These are phyloP conservation scores for Dendrolimus pini DNA, from an alignment of 2,888 invertebrate species.

Conservation along the genomic window DNA sequence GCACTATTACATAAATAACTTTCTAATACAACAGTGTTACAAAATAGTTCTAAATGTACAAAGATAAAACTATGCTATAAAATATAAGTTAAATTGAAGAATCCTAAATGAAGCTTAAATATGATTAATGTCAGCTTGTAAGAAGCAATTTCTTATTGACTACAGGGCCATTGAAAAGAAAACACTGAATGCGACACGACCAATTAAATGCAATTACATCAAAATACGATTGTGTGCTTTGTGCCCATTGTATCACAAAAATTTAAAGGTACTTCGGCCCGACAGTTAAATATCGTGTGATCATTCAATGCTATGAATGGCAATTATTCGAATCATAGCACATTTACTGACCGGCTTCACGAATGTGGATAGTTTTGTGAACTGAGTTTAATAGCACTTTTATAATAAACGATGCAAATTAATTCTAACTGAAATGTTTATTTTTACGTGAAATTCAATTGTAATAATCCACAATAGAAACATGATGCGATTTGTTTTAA, in stretches of 20 bases:
- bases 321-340: constrained; percentile 18
- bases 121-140: neutral
- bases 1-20: too few relatives aligned
- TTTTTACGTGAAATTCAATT: too few relatives aligned
- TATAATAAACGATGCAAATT: too few relatives aligned
- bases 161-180: constrained; percentile 15
- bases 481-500: too few relatives aligned
- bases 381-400: too few relatives aligned
- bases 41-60: too few relatives aligned
- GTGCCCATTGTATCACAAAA: constrained; percentile 31
- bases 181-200: constrained; percentile 36
- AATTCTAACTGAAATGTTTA: too few relatives aligned
- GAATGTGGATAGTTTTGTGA: neutral
- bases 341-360: neutral
- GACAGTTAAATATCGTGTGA: constrained; percentile 37
- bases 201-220: constrained; percentile 48
- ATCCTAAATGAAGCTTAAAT: too few relatives aligned
- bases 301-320: constrained; percentile 27
- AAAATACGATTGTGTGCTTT: constrained; percentile 29
- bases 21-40: too few relatives aligned
- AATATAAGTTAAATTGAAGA: too few relatives aligned
- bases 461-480: too few relatives aligned
- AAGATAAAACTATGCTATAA: too few relatives aligned
- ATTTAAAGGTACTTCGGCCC: constrained; percentile 29
- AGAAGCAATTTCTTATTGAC: neutral